Percentiles rank a stretch among this genome's conserved stretches.
Evolutionary conservation across 1,140 invertebrate species (phyloP).

Genomic region (Eumaeus atala): DNA sequence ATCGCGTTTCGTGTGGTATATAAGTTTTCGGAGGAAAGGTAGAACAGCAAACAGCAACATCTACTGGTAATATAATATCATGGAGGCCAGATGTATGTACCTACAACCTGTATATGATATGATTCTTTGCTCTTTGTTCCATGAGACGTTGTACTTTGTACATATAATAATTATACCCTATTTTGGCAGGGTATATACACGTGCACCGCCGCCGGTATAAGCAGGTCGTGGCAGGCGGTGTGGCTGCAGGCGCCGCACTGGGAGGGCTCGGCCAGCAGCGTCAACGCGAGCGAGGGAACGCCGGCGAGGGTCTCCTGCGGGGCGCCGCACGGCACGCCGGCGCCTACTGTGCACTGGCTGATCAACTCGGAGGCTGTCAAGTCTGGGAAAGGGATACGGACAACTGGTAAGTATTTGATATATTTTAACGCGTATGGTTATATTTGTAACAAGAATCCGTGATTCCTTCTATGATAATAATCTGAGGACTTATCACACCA

Average conservation of each 20-base stretch:
- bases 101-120: too few relatives aligned
- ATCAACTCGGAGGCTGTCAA: conserved; percentile 84
- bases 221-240: conserved; percentile 55
- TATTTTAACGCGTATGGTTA: too few relatives aligned
- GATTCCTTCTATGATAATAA: too few relatives aligned
- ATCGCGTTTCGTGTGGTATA: too few relatives aligned
- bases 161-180: not conserved
- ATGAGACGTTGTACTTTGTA: too few relatives aligned
- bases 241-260: conserved; percentile 47
- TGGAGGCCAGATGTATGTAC: too few relatives aligned
- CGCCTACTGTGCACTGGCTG: conserved; percentile 85
- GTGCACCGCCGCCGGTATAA: conserved; percentile 47
- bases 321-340: not conserved
- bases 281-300: conserved; percentile 47
- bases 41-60: too few relatives aligned
- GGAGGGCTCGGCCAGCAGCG: conserved; percentile 62
- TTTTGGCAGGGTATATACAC: conserved; percentile 63
- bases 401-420: conserved; percentile 40
- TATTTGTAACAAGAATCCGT: too few relatives aligned
- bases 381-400: conserved; percentile 71
- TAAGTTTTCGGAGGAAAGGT: too few relatives aligned
- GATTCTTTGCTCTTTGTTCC: too few relatives aligned
- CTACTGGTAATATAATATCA: too few relatives aligned
- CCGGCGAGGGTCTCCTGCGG: conserved; percentile 45
- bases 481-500: too few relatives aligned